Base-by-base conservation (phyloP, 2,888 invertebrate genomes). In the Ypsolopha scabrella region DNA sequence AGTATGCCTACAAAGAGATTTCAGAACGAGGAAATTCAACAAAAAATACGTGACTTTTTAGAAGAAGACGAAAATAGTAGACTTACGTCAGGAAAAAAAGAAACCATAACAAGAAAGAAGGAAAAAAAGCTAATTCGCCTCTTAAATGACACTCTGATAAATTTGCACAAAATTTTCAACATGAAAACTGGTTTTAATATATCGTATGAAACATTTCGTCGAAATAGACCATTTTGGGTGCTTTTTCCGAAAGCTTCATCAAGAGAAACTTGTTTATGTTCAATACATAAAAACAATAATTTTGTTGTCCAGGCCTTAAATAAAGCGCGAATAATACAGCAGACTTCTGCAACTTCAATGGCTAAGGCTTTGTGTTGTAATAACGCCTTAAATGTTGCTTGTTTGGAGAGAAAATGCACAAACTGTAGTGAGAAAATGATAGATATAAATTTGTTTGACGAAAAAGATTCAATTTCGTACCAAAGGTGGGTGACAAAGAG, bases 1-100 rank as follows among this genome's bases (percentile, higher is more conserved):
- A 44, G 24, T 4, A 24, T 24, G 14, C 44, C 13, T 44, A 9
- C 7, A 44, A 13, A 44, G 24, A 44, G 13, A 39, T 1, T n/a
- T 6, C 1, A 39, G 10, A 39, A 39, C 9, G 11, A 14, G 11
- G 48, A 48, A 48, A 33, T 39, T 37, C 36, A 14, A 14, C 10
- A 7, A 48, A 41, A 36, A 34, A 41, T 54, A 33, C 44, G 43
- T 14, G 48, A 54, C 9, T 56, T 54, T 53, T 54, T 54, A 33
- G 24, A 45, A 34, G 33, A 55, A 47, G 57, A 57, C 50, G 54
- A 52, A 51, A 38, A 48, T 48, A 55, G 55, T 43, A 38, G 53
- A 50, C 39, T 54, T 6, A 55, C 54, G 13, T 44, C 57, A 24
- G 55, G 57, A 34, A 55, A 53, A 44, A 57, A 55, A 14, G 37